Evolutionary conservation across 2,888 invertebrate species (phyloP), one percentile per base, ranked within the genome.

Genomic region (Listrodromus nycthemerus): DNA sequence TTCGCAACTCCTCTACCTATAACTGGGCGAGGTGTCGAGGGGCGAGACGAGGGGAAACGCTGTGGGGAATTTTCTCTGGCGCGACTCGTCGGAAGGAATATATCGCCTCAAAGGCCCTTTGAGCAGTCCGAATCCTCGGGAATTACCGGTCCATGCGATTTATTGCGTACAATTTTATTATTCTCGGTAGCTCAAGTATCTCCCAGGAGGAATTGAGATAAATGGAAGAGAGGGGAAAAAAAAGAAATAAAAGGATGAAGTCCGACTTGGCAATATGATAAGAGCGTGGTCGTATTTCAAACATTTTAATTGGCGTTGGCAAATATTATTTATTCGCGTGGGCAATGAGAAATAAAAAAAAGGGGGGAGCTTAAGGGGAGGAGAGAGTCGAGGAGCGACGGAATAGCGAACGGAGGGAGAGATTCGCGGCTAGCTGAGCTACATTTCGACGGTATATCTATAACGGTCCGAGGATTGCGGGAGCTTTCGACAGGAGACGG

Each of bases 271-370:
- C 74, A 58, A 71, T 80, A 63, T 27, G 48, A 61, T 76, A 48
- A 19, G 50, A 71, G 80, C 55, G 75, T 19, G 55, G 61, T 48
- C 73, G 55, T 55, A 75, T 80, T 58, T 80, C 80, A 85, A 82
- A 85, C 80, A 83, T 79, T 85, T 84, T 84, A 84, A 84, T 84
- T 84, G 84, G 80, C 73, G 75, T 55, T 37, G 73, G 81, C 81
- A 84, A 84, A 76, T 84, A 84, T 84, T 84, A 79, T 82, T 84
- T 84, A 82, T 82, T 79, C 71, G 71, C 75, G 48, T 50, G 41
- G 65, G 74, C 69, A 74, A 81, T 55, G 76, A 58, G 50, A 63
- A 48, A 30, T 58, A 45, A 48, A 24, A 24, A 58, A 79, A 58
- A 61, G 27, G 63, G 21, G 7, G 41, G 37, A 37, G 37, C 10